phyloP scores from a whole-genome alignment of 1,140 invertebrate species.

The Ruditapes philippinarum region DNA sequence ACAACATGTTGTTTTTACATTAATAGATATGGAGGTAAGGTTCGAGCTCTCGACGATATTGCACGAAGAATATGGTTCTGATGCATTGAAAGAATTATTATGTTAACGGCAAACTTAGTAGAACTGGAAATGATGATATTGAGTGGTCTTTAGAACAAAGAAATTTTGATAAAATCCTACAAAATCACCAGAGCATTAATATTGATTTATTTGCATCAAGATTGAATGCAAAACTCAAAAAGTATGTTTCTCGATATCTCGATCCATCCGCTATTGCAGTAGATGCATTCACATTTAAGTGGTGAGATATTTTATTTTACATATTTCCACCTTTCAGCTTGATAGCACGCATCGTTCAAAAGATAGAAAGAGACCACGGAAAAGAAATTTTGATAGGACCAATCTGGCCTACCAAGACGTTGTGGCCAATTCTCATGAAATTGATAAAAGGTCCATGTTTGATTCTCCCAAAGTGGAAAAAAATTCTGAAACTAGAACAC shows the following conservation, averaged over 20 bases:
- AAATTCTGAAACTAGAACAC: background rate
- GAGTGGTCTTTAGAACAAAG: constrained; percentile 57
- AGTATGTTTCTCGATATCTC: constrained; percentile 58
- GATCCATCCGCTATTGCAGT: constrained; percentile 61
- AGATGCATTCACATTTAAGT: constrained; percentile 68
- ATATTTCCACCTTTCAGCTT: constrained; percentile 69
- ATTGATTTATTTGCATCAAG: constrained; percentile 70
- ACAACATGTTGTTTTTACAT: no score
- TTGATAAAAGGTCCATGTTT: background rate
- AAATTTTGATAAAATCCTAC: background rate
- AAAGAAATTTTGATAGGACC: background rate
- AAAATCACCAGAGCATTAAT: background rate
- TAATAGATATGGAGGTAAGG: no score
- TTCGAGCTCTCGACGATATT: background rate
- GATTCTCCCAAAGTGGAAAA: background rate
- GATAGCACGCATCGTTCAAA: constrained; percentile 11
- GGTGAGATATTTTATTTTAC: constrained; percentile 51
- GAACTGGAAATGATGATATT: constrained; percentile 8
- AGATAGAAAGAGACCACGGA: constrained; percentile 28
- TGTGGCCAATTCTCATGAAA: background rate
- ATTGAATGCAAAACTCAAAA: constrained; percentile 54
- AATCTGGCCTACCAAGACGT: background rate
- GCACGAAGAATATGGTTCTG: background rate
- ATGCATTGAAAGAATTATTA: constrained; percentile 26
- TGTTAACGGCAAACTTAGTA: constrained; percentile 37